phyloP scores from a whole-genome alignment of 2,888 invertebrate species.

The Amphipoea lucens region DNA sequence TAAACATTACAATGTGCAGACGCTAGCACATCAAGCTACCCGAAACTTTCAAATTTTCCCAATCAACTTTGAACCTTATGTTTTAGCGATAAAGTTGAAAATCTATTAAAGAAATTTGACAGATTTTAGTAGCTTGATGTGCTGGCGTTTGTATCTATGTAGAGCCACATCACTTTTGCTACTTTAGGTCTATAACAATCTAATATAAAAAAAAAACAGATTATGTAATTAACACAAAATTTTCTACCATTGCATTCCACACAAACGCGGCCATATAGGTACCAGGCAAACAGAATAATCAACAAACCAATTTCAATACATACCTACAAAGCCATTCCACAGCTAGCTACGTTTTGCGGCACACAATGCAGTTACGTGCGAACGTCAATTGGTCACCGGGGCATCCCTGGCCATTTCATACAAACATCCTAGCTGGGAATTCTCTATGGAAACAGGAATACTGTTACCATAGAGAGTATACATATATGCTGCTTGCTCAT shows the following conservation, averaged over 20 bases:
- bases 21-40: no score
- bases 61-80: no score
- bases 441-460: constrained; percentile 26
- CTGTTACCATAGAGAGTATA: background rate
- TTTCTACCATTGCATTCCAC: background rate
- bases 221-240: background rate
- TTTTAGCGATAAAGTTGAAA: no score
- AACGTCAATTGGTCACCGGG: constrained; percentile 50
- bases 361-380: constrained; percentile 49
- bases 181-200: background rate
- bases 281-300: constrained; percentile 30
- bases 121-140: no score
- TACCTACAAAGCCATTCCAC: constrained; percentile 32
- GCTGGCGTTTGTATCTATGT: background rate
- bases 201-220: no score
- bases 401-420: constrained; percentile 38
- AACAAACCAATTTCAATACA: constrained; percentile 42
- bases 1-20: background rate
- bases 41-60: no score
- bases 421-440: constrained; percentile 18
- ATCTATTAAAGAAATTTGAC: no score
- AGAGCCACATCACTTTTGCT: background rate
- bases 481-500: background rate
- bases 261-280: background rate
- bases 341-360: constrained; percentile 21